phyloP scores from a whole-genome alignment of 2,888 invertebrate species.

The Zaprionus obscuricornis region DNA sequence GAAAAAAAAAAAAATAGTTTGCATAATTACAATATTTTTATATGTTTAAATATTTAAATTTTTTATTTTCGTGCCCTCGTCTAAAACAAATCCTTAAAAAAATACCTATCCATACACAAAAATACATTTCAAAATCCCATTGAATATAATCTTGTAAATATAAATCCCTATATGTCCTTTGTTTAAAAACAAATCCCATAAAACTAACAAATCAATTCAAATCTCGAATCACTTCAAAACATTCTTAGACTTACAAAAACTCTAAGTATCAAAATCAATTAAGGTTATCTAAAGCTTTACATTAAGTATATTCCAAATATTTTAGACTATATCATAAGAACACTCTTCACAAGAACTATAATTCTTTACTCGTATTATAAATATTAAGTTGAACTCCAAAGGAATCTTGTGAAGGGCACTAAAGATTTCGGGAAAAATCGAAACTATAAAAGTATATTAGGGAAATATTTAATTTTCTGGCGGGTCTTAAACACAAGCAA shows the following conservation, averaged over 20 bases:
- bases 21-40: constrained; percentile 77
- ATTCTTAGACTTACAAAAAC: constrained; percentile 23
- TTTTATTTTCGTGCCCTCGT: constrained; percentile 83
- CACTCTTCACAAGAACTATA: constrained; percentile 45
- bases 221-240: constrained; percentile 32
- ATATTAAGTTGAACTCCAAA: no score
- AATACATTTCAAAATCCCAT: constrained; percentile 49
- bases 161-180: constrained; percentile 76
- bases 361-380: no score
- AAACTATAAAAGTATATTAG: constrained; percentile 27
- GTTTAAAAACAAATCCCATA: constrained; percentile 66
- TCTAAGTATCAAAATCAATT: constrained; percentile 16
- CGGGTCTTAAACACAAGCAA: constrained; percentile 38
- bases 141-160: constrained; percentile 67
- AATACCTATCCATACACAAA: constrained; percentile 54
- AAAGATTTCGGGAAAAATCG: constrained; percentile 40
- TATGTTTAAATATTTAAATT: constrained; percentile 76
- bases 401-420: constrained; percentile 49
- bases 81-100: constrained; percentile 73
- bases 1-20: constrained; percentile 79
- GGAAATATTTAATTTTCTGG: constrained; percentile 14
- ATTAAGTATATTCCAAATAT: constrained; percentile 13
- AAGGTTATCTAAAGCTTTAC: constrained; percentile 1
- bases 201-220: constrained; percentile 46
- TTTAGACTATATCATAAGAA: constrained; percentile 26